These are phyloP conservation scores for Chouioia cunea DNA, from an alignment of 2,888 invertebrate species.

Conservation along the genomic window DNA sequence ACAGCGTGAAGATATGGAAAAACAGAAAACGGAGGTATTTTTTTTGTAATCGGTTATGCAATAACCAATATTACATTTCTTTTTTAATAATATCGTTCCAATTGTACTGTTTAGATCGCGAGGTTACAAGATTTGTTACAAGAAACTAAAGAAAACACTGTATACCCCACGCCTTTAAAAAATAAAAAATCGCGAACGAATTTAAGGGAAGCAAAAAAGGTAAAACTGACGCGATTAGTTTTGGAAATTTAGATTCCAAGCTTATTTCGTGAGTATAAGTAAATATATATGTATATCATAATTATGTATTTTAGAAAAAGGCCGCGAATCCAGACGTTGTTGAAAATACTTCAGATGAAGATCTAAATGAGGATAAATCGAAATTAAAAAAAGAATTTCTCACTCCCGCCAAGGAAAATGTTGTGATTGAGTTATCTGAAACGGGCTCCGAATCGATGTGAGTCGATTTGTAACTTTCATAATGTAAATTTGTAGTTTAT, in stretches of 20 bases:
- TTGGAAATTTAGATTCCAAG: neutral
- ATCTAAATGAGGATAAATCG: slow-evolving; percentile 35
- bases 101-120: slow-evolving; percentile 46
- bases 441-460: slow-evolving; percentile 58
- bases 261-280: neutral
- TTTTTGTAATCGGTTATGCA: too few species aligned
- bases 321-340: slow-evolving; percentile 12
- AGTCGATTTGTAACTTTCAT: slow-evolving; percentile 22
- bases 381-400: slow-evolving; percentile 35
- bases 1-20: slow-evolving; percentile 56
- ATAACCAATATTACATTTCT: neutral
- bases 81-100: neutral
- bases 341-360: slow-evolving; percentile 54
- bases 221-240: too few species aligned
- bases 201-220: slow-evolving; percentile 34
- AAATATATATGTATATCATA: neutral
- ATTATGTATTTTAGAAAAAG: slow-evolving; percentile 28
- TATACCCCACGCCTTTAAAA: slow-evolving; percentile 31
- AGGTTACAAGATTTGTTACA: slow-evolving; percentile 56
- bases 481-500: slow-evolving; percentile 6
- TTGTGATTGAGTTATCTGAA: slow-evolving; percentile 56
- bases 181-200: slow-evolving; percentile 31
- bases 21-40: slow-evolving; percentile 53
- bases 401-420: slow-evolving; percentile 43
- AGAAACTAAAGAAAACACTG: slow-evolving; percentile 48